Conservation (phyloP, 2,888 invertebrate species). For the Chrysina gloriosa region DNA sequence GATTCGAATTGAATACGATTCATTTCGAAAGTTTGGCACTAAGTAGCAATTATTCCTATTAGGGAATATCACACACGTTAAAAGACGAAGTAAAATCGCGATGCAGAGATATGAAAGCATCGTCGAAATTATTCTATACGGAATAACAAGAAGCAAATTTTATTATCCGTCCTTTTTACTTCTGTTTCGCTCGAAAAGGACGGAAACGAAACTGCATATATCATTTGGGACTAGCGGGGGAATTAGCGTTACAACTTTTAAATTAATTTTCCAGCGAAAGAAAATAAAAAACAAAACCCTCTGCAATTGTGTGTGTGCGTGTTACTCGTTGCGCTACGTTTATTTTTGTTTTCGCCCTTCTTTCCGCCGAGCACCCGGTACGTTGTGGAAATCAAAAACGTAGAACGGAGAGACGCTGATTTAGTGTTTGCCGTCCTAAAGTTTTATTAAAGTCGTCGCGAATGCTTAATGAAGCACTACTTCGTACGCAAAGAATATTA, state of each 20-base stretch:
- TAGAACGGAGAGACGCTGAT: neutral
- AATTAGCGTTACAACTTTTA: conserved; percentile 26
- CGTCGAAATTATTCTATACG: neutral
- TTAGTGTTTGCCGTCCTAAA: no score
- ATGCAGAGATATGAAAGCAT: neutral
- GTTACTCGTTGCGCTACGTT: neutral
- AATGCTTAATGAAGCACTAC: no score
- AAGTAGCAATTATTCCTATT: no score
- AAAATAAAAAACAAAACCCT: neutral
- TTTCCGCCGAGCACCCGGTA: neutral
- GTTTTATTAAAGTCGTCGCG: no score
- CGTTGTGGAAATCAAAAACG: neutral
- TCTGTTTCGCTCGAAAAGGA: neutral
- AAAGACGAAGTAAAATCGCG: no score
- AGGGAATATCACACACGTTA: no score
- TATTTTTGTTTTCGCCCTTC: neutral
- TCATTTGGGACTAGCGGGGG: neutral
- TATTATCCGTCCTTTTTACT: neutral
- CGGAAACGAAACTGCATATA: conserved; percentile 1
- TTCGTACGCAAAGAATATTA: no score
- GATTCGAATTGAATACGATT: no score
- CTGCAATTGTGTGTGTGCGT: neutral
- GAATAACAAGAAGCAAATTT: neutral
- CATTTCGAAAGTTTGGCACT: no score
- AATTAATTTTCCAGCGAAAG: conserved; percentile 21